phyloP scores from a whole-genome alignment of 2,113 vertebrate genomes.

The Heterochromis multidens region DNA sequence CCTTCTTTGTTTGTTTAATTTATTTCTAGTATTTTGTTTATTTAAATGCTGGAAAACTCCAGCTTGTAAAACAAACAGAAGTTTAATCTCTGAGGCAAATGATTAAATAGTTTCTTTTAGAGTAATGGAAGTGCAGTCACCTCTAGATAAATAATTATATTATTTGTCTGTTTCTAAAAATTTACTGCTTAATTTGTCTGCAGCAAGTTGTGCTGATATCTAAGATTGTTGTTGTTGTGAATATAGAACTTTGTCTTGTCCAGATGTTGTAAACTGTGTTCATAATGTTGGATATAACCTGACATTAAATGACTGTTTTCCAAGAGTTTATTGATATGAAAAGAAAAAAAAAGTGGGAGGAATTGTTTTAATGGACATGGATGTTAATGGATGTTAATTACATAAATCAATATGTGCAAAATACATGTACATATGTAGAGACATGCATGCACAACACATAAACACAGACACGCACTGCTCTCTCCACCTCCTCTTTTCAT shows the following conservation, averaged over 20 bases:
- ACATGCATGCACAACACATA: not conserved
- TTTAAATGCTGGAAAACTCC: not conserved
- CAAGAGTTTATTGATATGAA: not conserved
- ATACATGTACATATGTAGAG: not conserved
- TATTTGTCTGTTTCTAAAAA: not conserved
- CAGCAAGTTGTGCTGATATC: too few relatives aligned
- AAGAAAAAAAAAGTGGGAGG: not conserved
- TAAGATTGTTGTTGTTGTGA: too few relatives aligned
- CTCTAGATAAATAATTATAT: not conserved
- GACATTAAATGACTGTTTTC: not conserved
- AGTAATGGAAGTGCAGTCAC: not conserved
- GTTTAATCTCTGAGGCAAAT: accelerated
- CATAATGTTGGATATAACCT: not conserved
- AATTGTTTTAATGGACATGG: not conserved
- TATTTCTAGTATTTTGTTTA: not conserved
- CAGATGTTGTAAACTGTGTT: not conserved
- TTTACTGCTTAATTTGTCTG: too few relatives aligned
- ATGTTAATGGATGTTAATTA: not conserved
- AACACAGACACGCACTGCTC: not conserved
- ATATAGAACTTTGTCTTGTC: not conserved
- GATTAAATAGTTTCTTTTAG: not conserved
- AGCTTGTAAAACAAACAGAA: too few relatives aligned
- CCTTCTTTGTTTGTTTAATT: not conserved
- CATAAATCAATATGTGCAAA: not conserved
- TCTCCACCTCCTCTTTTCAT: not conserved